Evolutionary conservation across 37 sponge, comb jelly and placozoan genomes (phyloP).

Genomic region (Beroe ovata): DNA sequence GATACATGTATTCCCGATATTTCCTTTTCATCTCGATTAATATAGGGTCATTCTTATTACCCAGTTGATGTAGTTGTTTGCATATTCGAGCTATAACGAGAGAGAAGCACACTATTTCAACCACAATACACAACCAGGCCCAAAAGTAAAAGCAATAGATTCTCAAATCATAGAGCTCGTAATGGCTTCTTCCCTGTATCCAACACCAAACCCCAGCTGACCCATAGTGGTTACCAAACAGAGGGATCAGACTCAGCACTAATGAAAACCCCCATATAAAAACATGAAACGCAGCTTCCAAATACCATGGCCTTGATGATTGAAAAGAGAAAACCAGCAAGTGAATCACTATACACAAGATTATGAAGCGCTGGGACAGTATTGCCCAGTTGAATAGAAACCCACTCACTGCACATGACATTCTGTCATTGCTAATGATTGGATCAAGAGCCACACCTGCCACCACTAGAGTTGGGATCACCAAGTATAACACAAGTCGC

Average conservation of each 20-base stretch:
- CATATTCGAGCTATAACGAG: not conserved
- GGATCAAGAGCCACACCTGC: constrained; percentile 2
- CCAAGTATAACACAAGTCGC: constrained; percentile 5
- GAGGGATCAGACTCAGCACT: not conserved
- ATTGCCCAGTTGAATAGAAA: constrained; percentile 33
- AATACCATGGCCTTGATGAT: not conserved
- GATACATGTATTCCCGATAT: constrained; percentile 17
- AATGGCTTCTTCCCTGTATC: not conserved
- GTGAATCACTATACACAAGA: constrained; percentile 28
- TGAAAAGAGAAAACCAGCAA: constrained; percentile 26
- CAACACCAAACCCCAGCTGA: constrained; percentile 62
- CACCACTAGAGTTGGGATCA: constrained; percentile 8
- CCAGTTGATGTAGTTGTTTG: not conserved
- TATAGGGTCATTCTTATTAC: not conserved
- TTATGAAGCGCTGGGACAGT: constrained; percentile 26
- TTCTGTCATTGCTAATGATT: not conserved
- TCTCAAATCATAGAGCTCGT: not conserved
- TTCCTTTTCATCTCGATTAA: not conserved
- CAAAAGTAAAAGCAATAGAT: constrained; percentile 37
- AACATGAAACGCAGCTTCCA: not conserved
- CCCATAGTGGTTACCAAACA: not conserved
- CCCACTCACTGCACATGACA: constrained; percentile 7
- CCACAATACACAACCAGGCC: not conserved
- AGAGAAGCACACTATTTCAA: constrained; percentile 40
- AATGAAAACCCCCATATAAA: not conserved